Evolutionary conservation across 2,113 vertebrate genomes (phyloP).

Genomic region (Paracanthobrama guichenoti): DNA sequence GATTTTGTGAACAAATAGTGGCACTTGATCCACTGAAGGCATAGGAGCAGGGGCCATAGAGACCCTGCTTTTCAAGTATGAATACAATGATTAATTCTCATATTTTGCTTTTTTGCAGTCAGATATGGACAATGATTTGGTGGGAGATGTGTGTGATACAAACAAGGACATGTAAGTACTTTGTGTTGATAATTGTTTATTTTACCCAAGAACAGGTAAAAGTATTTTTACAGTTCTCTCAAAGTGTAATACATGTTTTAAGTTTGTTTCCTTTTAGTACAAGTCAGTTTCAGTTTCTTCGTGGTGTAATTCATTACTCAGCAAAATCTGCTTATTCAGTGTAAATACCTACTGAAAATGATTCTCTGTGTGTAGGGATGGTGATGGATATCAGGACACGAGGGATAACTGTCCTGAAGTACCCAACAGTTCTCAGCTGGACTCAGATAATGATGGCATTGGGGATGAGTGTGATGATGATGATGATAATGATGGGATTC

Average conservation of each 20-base stretch:
- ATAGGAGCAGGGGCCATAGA: neutral
- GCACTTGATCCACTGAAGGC: neutral
- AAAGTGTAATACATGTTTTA: neutral
- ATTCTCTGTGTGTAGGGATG: slow-evolving; percentile 71
- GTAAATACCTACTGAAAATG: neutral
- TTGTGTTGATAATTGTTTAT: neutral
- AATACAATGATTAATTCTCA: neutral
- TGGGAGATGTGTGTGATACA: slow-evolving; percentile 89
- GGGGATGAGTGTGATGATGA: slow-evolving; percentile 88
- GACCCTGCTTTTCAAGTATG: neutral
- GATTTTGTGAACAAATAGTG: neutral
- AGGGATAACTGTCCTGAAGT: slow-evolving; percentile 85
- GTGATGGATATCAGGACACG: slow-evolving; percentile 86
- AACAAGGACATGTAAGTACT: slow-evolving; percentile 84
- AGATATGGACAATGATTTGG: slow-evolving; percentile 83
- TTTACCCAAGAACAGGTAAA: neutral
- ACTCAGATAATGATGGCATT: slow-evolving; percentile 84
- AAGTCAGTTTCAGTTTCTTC: neutral
- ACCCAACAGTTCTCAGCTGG: slow-evolving; percentile 86
- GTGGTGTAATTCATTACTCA: neutral
- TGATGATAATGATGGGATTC: slow-evolving; percentile 86
- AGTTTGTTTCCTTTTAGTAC: neutral
- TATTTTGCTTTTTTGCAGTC: slow-evolving; percentile 71
- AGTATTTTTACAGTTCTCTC: neutral
- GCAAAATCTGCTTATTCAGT: too few relatives aligned